These are phyloP conservation scores for Scartelaos histophorus DNA, from an alignment of 2,113 vertebrate species.

Conservation along the genomic window DNA sequence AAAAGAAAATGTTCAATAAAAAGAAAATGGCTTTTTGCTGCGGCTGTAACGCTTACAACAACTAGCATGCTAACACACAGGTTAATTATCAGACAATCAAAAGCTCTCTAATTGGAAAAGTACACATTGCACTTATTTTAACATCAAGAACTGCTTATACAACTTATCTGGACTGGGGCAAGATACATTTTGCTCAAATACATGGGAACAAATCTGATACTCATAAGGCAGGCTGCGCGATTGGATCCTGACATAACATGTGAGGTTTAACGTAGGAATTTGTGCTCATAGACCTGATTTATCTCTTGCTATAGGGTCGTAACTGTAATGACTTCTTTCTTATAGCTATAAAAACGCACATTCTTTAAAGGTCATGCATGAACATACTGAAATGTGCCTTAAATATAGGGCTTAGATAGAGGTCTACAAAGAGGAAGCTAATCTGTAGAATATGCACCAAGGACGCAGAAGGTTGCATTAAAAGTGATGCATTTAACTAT, in stretches of 20 bases:
- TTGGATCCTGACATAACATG: constrained; percentile 36
- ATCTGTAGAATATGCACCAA: neutral
- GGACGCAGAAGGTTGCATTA: too few species aligned
- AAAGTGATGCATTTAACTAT: neutral
- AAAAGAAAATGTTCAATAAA: too few species aligned
- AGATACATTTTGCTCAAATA: too few species aligned
- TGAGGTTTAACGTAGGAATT: constrained; percentile 38
- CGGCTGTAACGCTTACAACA: too few species aligned
- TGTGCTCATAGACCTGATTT: constrained; percentile 35
- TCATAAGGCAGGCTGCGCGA: constrained; percentile 2
- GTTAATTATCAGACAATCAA: too few species aligned
- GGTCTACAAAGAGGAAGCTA: neutral
- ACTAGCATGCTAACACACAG: too few species aligned
- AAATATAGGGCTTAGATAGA: neutral
- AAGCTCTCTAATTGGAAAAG: too few species aligned
- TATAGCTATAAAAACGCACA: constrained; percentile 23
- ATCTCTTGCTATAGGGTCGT: constrained; percentile 17
- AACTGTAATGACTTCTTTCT: constrained; percentile 36
- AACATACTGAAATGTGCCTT: neutral
- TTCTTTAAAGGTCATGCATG: neutral
- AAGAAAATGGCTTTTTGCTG: too few species aligned
- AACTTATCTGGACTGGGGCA: too few species aligned
- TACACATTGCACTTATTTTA: too few species aligned
- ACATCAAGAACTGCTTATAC: too few species aligned
- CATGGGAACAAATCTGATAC: too few species aligned